A percentile compares a stretch with the other conserved stretches of the same genome.
phyloP scores from a whole-genome alignment of 2,113 vertebrate species.

The Heptranchias perlo region DNA sequence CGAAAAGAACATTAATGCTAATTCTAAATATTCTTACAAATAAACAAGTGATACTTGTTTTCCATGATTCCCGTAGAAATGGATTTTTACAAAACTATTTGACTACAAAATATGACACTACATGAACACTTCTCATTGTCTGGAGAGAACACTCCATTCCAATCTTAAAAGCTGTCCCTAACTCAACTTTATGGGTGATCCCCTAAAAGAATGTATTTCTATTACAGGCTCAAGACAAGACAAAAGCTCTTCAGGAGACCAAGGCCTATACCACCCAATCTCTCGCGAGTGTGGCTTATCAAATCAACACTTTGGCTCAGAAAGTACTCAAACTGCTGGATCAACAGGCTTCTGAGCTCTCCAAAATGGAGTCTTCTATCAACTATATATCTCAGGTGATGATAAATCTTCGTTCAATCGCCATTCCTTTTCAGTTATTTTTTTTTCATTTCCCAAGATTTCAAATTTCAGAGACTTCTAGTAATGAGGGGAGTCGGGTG shows the following conservation, averaged over 20 bases:
- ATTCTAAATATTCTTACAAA: not conserved
- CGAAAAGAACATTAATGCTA: not conserved
- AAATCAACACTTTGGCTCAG: conserved; percentile 73
- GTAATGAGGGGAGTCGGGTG: no score
- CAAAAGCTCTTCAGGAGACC: conserved; percentile 71
- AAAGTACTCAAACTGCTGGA: conserved; percentile 70
- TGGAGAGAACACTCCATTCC: not conserved
- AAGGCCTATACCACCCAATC: conserved; percentile 76
- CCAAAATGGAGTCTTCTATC: conserved; percentile 60
- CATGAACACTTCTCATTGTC: not conserved
- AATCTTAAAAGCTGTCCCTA: not conserved
- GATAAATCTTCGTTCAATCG: not conserved
- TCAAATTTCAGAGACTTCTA: not conserved
- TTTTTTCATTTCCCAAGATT: not conserved
- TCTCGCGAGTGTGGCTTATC: conserved; percentile 79
- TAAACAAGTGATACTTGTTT: not conserved
- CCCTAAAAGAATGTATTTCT: not conserved
- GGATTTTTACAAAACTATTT: not conserved
- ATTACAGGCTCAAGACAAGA: conserved; percentile 64
- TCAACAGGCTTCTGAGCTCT: conserved; percentile 62
- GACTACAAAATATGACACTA: not conserved
- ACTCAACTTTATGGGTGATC: not conserved
- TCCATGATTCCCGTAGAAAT: not conserved
- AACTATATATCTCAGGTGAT: conserved; percentile 27
- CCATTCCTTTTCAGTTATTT: not conserved